A percentile compares a stretch with the other conserved stretches of the same genome.
These are phyloP conservation scores for Cephus nigrinus DNA, from an alignment of 2,888 invertebrate species.

Conservation along the genomic window DNA sequence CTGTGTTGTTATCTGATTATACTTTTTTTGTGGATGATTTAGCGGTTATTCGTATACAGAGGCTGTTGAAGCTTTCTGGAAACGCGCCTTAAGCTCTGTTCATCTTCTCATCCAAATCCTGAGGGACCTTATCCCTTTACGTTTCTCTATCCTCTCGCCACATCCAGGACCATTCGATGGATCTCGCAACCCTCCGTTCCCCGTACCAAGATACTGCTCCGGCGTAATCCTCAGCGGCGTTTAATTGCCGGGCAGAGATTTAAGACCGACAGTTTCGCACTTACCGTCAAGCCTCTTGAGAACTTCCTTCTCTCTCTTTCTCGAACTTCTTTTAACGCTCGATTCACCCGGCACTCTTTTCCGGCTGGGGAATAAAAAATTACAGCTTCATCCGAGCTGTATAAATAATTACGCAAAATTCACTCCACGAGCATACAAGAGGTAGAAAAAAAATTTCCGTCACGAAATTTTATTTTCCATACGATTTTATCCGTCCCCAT, in stretches of 20 bases:
- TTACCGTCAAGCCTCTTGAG: conserved; percentile 14
- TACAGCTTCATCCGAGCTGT: conserved; percentile 21
- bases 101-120: conserved; percentile 1
- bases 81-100: background rate
- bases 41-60: too few species aligned
- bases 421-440: too few species aligned
- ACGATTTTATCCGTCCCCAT: too few species aligned
- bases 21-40: too few species aligned
- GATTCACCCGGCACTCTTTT: conserved; percentile 14
- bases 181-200: conserved; percentile 1
- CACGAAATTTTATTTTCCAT: too few species aligned
- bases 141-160: conserved; percentile 4
- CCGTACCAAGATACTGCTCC: background rate
- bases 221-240: conserved; percentile 28
- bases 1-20: too few species aligned
- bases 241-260: conserved; percentile 36
- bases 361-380: conserved; percentile 16
- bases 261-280: conserved; percentile 23
- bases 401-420: conserved; percentile 16
- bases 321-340: conserved; percentile 11
- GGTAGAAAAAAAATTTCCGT: too few species aligned
- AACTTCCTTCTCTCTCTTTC: conserved; percentile 16
- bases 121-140: background rate
- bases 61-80: too few species aligned
- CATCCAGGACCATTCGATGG: conserved; percentile 8